Evolutionary conservation across 2,113 vertebrate species (phyloP).

Genomic region (Toxotes chatareus): DNA sequence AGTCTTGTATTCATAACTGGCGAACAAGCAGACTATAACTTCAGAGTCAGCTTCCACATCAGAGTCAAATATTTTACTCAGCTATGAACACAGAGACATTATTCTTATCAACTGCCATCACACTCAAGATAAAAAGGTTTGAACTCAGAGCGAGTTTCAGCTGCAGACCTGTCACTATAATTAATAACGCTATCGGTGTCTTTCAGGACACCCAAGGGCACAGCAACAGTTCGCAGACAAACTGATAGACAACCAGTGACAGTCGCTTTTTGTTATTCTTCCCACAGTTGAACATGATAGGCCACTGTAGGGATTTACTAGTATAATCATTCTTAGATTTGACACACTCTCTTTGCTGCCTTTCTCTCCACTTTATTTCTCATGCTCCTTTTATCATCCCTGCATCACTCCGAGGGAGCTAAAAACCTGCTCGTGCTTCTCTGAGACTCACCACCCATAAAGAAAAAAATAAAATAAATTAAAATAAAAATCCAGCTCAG

Average conservation of each 20-base stretch:
- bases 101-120: conserved; percentile 26
- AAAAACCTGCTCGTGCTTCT: not conserved
- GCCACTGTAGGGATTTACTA: conserved; percentile 23
- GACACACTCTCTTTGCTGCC: conserved; percentile 14
- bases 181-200: conserved; percentile 42
- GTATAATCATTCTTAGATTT: conserved; percentile 29
- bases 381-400: conserved; percentile 1
- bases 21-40: not conserved
- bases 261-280: conserved; percentile 39
- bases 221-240: conserved; percentile 35
- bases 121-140: conserved; percentile 32
- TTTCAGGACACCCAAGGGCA: conserved; percentile 52
- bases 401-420: not conserved
- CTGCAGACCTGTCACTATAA: conserved; percentile 34
- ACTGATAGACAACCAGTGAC: conserved; percentile 20
- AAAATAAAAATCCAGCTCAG: not conserved
- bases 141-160: conserved; percentile 16
- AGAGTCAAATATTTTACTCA: conserved; percentile 7
- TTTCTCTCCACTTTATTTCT: not conserved
- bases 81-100: not conserved
- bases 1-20: not conserved
- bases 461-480: too few relatives aligned
- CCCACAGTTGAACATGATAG: conserved; percentile 23
- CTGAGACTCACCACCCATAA: not conserved
- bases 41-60: conserved; percentile 1